Conservation (phyloP, 1,140 invertebrate genomes). For the Zaprionus nigranus region DNA sequence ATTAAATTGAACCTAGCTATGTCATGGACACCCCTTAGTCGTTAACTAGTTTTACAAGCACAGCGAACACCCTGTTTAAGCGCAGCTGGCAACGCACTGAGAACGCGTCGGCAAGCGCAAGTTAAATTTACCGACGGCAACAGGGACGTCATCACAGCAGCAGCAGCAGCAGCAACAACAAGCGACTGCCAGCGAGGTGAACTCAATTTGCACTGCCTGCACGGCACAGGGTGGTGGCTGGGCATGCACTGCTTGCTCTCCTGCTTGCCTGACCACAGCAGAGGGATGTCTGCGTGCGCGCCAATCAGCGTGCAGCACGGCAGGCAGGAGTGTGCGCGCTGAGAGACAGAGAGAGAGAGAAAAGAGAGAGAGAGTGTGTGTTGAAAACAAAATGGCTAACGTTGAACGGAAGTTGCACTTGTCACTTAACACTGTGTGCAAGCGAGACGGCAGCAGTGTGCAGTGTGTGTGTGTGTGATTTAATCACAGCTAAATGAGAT, state of each 20-base stretch:
- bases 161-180: neutral
- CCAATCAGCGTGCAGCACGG: slow-evolving; percentile 61
- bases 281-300: neutral
- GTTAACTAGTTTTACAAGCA: neutral
- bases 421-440: slow-evolving; percentile 35
- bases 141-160: neutral
- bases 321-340: slow-evolving; percentile 45
- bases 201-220: neutral
- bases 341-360: slow-evolving; percentile 25
- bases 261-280: neutral
- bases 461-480: slow-evolving; percentile 30
- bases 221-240: slow-evolving; percentile 3
- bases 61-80: neutral
- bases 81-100: neutral
- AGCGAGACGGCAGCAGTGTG: slow-evolving; percentile 38
- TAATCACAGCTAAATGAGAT: slow-evolving; percentile 54
- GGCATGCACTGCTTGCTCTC: neutral
- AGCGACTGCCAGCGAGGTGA: neutral
- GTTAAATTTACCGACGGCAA: neutral
- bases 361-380: slow-evolving; percentile 11
- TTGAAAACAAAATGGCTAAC: slow-evolving; percentile 79
- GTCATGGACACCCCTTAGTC: neutral
- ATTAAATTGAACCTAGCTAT: too few species aligned
- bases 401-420: slow-evolving; percentile 46
- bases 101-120: neutral